A percentile compares a stretch with the other conserved stretches of the same genome.
These are phyloP conservation scores for Nasonia oneida DNA, from an alignment of 2,888 invertebrate species.

Conservation along the genomic window DNA sequence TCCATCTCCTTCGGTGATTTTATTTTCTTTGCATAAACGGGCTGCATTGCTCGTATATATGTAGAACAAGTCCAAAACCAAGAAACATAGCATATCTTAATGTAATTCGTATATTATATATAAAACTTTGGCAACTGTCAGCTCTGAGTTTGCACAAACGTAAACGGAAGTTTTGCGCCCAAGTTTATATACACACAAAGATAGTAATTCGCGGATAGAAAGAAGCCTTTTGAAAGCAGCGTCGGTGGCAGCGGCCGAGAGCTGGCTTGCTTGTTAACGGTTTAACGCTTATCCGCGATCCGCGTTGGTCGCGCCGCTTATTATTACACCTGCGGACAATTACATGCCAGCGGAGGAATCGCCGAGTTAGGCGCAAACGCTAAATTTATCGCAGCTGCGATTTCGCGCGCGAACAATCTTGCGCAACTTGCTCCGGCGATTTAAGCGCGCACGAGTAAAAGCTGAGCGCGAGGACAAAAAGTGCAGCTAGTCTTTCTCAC, in stretches of 20 bases:
- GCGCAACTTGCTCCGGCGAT: too few species aligned
- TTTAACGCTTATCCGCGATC: neutral
- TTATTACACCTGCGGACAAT: neutral
- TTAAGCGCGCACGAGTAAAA: too few species aligned
- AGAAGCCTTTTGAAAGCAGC: neutral
- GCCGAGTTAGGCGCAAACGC: neutral
- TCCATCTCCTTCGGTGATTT: too few species aligned
- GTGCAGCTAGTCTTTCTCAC: too few species aligned
- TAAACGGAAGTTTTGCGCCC: neutral
- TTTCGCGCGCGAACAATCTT: too few species aligned
- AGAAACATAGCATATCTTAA: too few species aligned
- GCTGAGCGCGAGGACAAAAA: neutral
- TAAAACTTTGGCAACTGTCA: too few species aligned
- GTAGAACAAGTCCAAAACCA: too few species aligned
- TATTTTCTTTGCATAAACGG: too few species aligned
- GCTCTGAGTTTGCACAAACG: too few species aligned
- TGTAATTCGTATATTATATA: too few species aligned
- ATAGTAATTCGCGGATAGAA: neutral
- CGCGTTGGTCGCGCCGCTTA: neutral
- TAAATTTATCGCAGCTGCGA: neutral
- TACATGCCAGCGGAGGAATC: neutral
- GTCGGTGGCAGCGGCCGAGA: neutral
- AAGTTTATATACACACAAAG: neutral
- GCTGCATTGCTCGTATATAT: too few species aligned
- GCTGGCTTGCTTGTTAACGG: neutral